Percentiles rank a stretch among this genome's conserved stretches.
Conservation (phyloP, 2,888 invertebrate species). For the Caenorhabditis sp. region DNA sequence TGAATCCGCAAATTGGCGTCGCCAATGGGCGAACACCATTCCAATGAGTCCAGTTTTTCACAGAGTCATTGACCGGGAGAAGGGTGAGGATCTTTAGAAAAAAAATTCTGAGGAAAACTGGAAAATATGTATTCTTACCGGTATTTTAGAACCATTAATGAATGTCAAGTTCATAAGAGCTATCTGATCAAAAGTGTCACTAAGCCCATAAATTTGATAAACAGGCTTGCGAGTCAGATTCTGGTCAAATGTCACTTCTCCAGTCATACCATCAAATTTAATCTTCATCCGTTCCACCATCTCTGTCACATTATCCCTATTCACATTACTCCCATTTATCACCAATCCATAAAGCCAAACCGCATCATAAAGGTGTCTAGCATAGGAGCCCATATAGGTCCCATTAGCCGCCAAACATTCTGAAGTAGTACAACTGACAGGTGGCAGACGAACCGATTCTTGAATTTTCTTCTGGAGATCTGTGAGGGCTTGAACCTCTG, state of each 20-base stretch:
- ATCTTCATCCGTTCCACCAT: too few relatives aligned
- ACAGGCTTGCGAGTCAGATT: conserved; percentile 29
- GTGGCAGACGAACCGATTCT: conserved; percentile 6
- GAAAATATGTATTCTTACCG: too few relatives aligned
- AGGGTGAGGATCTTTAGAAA: too few relatives aligned
- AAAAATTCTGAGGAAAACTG: too few relatives aligned
- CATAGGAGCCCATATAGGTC: conserved; percentile 34
- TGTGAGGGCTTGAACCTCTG: conserved; percentile 12
- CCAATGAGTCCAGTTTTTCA: conserved; percentile 28
- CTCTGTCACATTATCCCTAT: too few relatives aligned
- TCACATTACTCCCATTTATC: too few relatives aligned
- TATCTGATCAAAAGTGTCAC: conserved; percentile 25
- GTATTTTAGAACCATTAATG: conserved; percentile 14
- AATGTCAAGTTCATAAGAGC: conserved; percentile 31
- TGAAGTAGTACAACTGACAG: conserved; percentile 18
- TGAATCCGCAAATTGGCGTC: conserved; percentile 47
- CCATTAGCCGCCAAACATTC: conserved; percentile 14
- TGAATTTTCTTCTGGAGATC: conserved; percentile 22
- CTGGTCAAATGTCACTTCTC: too few relatives aligned
- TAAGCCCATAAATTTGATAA: conserved; percentile 38
- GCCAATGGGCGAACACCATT: conserved; percentile 22
- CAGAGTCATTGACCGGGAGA: too few relatives aligned
- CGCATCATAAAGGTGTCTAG: conserved; percentile 57
- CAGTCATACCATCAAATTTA: too few relatives aligned
- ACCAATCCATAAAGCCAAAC: conserved; percentile 57